Conservation (phyloP, 2,888 invertebrate species). For the Scaeva pyrastri region DNA sequence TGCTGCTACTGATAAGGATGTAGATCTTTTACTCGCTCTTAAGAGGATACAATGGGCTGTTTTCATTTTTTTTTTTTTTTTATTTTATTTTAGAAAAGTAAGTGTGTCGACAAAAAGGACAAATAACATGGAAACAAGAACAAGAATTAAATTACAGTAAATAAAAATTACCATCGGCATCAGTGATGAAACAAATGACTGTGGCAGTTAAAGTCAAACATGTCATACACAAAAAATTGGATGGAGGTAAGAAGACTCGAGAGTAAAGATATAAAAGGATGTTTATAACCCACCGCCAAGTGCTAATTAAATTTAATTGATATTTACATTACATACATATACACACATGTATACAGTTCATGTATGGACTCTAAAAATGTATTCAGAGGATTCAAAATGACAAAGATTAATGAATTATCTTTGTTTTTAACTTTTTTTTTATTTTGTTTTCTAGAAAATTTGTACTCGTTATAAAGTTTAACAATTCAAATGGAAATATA, state of each 20-base stretch:
- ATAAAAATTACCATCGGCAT: slow-evolving; percentile 73
- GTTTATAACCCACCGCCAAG: slow-evolving; percentile 55
- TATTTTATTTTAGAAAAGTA: not conserved
- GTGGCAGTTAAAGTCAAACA: slow-evolving; percentile 51
- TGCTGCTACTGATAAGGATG: slow-evolving; percentile 71
- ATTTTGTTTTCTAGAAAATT: slow-evolving; percentile 10
- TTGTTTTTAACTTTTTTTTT: not conserved
- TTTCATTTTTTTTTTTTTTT: not conserved
- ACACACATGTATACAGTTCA: too few relatives aligned
- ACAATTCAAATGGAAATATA: slow-evolving; percentile 1
- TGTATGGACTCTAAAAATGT: slow-evolving; percentile 5
- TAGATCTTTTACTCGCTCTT: slow-evolving; percentile 32
- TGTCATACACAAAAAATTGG: slow-evolving; percentile 42
- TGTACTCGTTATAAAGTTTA: not conserved
- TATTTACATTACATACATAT: too few relatives aligned
- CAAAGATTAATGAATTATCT: slow-evolving; percentile 56
- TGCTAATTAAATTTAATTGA: slow-evolving; percentile 74
- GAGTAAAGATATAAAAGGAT: slow-evolving; percentile 52
- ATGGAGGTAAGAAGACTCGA: slow-evolving; percentile 59
- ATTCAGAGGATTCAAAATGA: slow-evolving; percentile 57
- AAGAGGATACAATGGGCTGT: slow-evolving; percentile 8
- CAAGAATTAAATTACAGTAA: slow-evolving; percentile 65
- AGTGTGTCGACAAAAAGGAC: slow-evolving; percentile 54
- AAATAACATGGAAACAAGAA: slow-evolving; percentile 70
- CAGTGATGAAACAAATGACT: slow-evolving; percentile 36